Percentiles rank a stretch among this genome's conserved stretches.
phyloP scores from a whole-genome alignment of 2,888 invertebrate species.

The Cacoxenus indagator region DNA sequence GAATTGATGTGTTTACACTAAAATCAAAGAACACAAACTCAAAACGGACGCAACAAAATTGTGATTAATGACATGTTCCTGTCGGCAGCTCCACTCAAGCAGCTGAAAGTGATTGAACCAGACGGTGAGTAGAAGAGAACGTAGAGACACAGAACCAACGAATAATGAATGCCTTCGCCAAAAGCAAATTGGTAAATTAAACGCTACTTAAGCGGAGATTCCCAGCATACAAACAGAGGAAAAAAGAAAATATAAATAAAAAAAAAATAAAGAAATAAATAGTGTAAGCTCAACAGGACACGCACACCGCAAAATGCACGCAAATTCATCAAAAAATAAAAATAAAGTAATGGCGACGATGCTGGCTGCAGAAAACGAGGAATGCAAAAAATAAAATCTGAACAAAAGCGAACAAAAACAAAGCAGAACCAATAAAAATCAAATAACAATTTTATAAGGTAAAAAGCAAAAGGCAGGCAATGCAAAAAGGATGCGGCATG shows the following conservation, averaged over 20 bases:
- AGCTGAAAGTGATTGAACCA: too few relatives aligned
- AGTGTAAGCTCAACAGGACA: slow-evolving; percentile 1
- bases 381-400: slow-evolving; percentile 48
- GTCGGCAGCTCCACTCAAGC: too few relatives aligned
- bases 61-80: neutral
- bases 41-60: neutral
- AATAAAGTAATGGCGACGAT: slow-evolving; percentile 37
- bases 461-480: slow-evolving; percentile 15
- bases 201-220: slow-evolving; percentile 52
- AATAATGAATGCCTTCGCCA: slow-evolving; percentile 56
- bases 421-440: slow-evolving; percentile 11
- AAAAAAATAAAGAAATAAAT: slow-evolving; percentile 5
- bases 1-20: neutral
- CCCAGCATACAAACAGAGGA: slow-evolving; percentile 22
- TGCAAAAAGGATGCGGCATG: neutral
- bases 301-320: slow-evolving; percentile 49
- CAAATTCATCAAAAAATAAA: slow-evolving; percentile 56
- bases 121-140: neutral
- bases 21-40: neutral
- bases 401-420: neutral
- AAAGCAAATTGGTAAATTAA: slow-evolving; percentile 63
- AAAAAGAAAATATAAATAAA: slow-evolving; percentile 46
- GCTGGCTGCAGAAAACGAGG: slow-evolving; percentile 19
- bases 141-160: neutral
- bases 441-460: slow-evolving; percentile 24